Percentiles rank a stretch among this genome's conserved stretches.
phyloP scores from a whole-genome alignment of 2,888 invertebrate genomes.

The Drosophila cognata region DNA sequence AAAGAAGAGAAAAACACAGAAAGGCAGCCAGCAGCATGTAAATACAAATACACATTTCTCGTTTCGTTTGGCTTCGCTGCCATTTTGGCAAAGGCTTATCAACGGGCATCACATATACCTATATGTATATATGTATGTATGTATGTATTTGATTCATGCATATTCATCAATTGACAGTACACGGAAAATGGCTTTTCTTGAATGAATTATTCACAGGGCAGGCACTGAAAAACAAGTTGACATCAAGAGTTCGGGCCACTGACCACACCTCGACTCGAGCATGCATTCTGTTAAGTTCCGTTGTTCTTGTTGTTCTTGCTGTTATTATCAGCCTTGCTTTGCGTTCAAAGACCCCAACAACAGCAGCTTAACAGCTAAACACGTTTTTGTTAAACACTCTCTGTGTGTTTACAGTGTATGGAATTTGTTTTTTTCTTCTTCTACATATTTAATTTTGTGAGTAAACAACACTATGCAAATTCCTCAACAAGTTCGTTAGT shows the following conservation, averaged over 20 bases:
- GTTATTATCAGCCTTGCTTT: conserved; percentile 21
- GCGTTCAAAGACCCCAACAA: conserved; percentile 64
- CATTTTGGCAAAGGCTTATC: conserved; percentile 58
- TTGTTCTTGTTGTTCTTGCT: conserved; percentile 31
- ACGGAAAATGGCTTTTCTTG: conserved; percentile 74
- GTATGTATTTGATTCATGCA: conserved; percentile 53
- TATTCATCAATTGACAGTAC: conserved; percentile 63
- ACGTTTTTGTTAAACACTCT: conserved; percentile 28
- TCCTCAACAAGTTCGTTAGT: neutral
- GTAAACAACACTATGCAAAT: neutral
- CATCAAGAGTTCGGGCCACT: conserved; percentile 56
- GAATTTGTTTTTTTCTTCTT: neutral
- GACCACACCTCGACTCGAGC: conserved; percentile 64
- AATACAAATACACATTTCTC: conserved; percentile 28
- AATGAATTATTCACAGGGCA: conserved; percentile 72
- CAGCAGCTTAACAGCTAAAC: conserved; percentile 14
- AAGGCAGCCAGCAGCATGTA: conserved; percentile 40
- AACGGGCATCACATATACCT: conserved; percentile 21
- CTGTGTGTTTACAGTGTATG: conserved; percentile 13
- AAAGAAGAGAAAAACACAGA: conserved; percentile 23
- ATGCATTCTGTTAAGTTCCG: conserved; percentile 40
- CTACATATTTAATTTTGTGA: neutral
- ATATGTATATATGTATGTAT: conserved; percentile 4
- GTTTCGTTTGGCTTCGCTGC: conserved; percentile 34
- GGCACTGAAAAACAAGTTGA: conserved; percentile 53